Evolutionary conservation across 92 coral and sea anemone genomes (phyloP), one percentile per base, ranked within the genome.

Genomic region (Porites lobata): DNA sequence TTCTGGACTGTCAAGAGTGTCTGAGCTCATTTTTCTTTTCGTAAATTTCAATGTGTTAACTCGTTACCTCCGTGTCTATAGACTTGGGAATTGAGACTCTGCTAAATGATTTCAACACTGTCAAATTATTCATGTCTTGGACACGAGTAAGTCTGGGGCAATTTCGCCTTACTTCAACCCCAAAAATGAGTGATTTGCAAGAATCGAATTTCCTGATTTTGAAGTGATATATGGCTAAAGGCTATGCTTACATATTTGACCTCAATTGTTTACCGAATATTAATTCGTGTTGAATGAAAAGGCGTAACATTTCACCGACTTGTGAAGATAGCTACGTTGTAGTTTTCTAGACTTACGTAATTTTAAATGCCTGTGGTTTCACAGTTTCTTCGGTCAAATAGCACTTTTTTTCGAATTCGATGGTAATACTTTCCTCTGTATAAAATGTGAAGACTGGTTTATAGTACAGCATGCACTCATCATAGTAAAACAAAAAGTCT

Each of bases 101-200:
- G 76, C 8, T 1, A 79, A 79, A 65, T 67, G 76, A 17, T 67
- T 68, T 81, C 76, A 81, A 81, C 85, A 68, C 85, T 72, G 56
- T 72, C 26, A 72, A 50, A 43, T 8, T 11, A 72, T 22, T 21
- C 12, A 69, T 69, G 47, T 69, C 8, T 69, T 69, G 47, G 32
- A 38, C 38, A 69, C 50, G 9, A 19, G 50, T 18, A 47, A 15
- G 24, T 11, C 2, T 10, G 17, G 10, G 72, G 11, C 2, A 9
- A 67, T 8, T 24, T 47, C 1, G n/a, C 8, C 15, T 24, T 67
- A 47, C 72, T 8, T 67, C 47, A 11, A 21, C 14, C 38, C 47
- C 47, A 10, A 67, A 67, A 22, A 38, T 7, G 14, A 5, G 47
- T 67, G 47, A 22, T 11, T 0, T 9, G 22, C 0, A 0, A 9